Evolutionary conservation across 2,797 vertebrate species (phyloP).

Genomic region (Alcedo atthis): DNA sequence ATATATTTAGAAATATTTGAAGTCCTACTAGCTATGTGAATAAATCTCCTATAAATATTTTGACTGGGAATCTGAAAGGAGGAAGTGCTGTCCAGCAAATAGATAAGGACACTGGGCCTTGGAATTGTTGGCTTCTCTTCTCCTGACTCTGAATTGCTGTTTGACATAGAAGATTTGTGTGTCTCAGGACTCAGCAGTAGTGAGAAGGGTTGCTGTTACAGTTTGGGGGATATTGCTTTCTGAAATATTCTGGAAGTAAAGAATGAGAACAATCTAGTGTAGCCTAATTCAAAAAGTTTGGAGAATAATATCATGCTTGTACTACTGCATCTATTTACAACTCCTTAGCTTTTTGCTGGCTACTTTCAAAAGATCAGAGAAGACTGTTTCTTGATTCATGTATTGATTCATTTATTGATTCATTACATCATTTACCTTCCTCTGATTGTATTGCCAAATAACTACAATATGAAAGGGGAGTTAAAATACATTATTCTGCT

Average conservation of each 20-base stretch:
- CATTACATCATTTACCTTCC: background rate
- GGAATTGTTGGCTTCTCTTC: conserved; percentile 16
- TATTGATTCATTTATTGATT: background rate
- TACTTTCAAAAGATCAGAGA: background rate
- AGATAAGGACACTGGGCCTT: background rate
- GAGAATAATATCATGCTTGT: background rate
- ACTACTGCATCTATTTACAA: background rate
- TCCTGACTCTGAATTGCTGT: background rate
- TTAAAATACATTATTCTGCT: background rate
- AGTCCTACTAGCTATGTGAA: conserved; percentile 78
- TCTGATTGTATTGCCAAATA: background rate
- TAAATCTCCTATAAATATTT: conserved; percentile 82
- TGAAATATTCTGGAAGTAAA: background rate
- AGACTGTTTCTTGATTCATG: background rate
- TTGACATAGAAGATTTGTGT: conserved; percentile 35
- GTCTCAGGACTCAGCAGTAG: background rate
- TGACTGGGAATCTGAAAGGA: conserved; percentile 56
- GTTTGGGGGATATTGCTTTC: background rate
- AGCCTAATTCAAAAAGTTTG: background rate
- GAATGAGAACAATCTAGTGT: background rate
- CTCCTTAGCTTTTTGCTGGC: background rate
- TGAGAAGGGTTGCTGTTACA: background rate
- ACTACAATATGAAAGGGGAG: background rate
- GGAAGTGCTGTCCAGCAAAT: conserved; percentile 44
- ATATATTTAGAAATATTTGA: conserved; percentile 83